Evolutionary conservation across 2,113 vertebrate species (phyloP), one percentile per base, ranked within the genome.

Genomic region (Hyaena hyaena): DNA sequence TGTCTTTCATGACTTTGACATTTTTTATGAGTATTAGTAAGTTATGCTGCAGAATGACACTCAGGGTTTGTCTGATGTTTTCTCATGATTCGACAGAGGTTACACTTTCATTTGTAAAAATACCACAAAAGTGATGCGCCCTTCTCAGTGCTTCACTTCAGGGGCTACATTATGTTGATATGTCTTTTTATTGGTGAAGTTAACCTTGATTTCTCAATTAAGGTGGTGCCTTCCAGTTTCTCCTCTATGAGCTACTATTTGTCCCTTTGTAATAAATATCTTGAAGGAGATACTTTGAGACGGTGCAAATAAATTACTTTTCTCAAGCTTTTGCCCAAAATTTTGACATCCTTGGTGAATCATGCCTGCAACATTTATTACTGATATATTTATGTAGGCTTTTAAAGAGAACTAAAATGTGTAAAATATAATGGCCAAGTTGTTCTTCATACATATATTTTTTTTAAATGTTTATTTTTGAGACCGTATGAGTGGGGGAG

Each of bases 371-470:
- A 77, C 6, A 74, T 68, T 69, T 87, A 93, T 82, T 88, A 68
- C 15, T 92, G 24, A 93, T 31, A 68, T 50, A 5, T 92, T 80
- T 79, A 82, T 24, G 84, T 0, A 90, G 33, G 7, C 19, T 93
- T 92, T 97, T 94, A 45, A 95, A 95, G 69, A 26, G 28, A 96
- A 97, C 33, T 97, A 79, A 93, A 90, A 87, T 83, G 69, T 21
- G 85, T 89, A 16, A 73, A 96, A 74, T 73, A 61, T 45, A 80
- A 90, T 17, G 0, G 63, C 23, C 33, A 87, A 74, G 43, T 21
- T 91, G 19, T 90, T 92, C 58, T 83, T 87, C 4, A 91, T 45
- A 88, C 39, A 39, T 45, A 90, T 58, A 7, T 58, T 17, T 58
- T 58, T 55, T 58, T 58, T 7, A 58, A 58, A 58, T 21, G 6